Percentiles rank a stretch among this genome's conserved stretches.
Evolutionary conservation across 2,888 invertebrate genomes (phyloP).

Genomic region (Pseudeuparius sepicola): DNA sequence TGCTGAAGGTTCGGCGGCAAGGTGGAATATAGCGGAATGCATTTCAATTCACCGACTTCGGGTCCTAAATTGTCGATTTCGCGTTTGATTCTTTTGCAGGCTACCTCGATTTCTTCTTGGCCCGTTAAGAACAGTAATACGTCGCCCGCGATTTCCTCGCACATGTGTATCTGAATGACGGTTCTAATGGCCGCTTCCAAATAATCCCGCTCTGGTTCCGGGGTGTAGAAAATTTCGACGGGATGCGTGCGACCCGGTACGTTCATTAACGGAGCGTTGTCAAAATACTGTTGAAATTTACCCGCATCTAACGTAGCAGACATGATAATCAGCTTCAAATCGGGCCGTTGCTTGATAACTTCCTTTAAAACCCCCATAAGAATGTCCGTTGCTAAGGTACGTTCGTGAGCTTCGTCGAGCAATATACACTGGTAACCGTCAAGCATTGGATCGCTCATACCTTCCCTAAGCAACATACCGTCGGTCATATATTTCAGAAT

Average conservation of each 20-base stretch:
- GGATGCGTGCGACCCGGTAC: slow-evolving; percentile 95
- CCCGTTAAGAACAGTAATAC: slow-evolving; percentile 39
- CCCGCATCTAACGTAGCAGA: slow-evolving; percentile 98
- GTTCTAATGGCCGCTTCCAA: slow-evolving; percentile 97
- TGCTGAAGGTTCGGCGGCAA: slow-evolving; percentile 95
- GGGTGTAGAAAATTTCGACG: slow-evolving; percentile 98
- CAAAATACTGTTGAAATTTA: slow-evolving; percentile 98
- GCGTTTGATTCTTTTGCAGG: slow-evolving; percentile 92
- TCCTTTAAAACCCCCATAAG: slow-evolving; percentile 98
- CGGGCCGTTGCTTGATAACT: slow-evolving; percentile 83
- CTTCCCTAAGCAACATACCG: slow-evolving; percentile 98
- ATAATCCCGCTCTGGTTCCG: slow-evolving; percentile 96
- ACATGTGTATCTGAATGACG: slow-evolving; percentile 91
- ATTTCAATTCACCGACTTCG: slow-evolving; percentile 94
- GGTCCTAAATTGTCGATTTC: slow-evolving; percentile 95
- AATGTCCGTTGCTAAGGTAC: slow-evolving; percentile 96
- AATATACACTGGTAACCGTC: slow-evolving; percentile 93
- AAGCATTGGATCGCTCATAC: slow-evolving; percentile 98
- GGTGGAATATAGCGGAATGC: slow-evolving; percentile 97
- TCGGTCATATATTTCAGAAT: slow-evolving; percentile 98
- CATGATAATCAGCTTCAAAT: slow-evolving; percentile 97
- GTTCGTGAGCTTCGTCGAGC: slow-evolving; percentile 97
- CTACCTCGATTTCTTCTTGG: slow-evolving; percentile 95
- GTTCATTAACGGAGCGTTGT: slow-evolving; percentile 96
- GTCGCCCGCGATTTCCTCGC: slow-evolving; percentile 64